These are phyloP conservation scores for Narcine bancroftii DNA, from an alignment of 2,113 vertebrate genomes.

Conservation along the genomic window DNA sequence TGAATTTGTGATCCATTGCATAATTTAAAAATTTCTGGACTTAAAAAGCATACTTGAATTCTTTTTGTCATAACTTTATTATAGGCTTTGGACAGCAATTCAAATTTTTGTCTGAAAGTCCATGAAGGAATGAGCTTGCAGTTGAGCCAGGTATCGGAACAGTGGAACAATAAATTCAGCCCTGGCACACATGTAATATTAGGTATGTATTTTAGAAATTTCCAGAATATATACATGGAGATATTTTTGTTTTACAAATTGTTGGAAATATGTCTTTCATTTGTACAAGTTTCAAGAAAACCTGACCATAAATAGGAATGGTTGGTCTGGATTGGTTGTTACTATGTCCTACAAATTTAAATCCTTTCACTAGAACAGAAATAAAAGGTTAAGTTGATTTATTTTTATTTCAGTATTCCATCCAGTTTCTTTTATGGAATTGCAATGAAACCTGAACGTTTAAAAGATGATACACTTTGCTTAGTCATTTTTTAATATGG, in stretches of 20 bases:
- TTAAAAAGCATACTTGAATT: neutral
- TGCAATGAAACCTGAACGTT: neutral
- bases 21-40: neutral
- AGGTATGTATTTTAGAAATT: conserved; percentile 56
- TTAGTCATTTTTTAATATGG: neutral
- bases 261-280: neutral
- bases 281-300: neutral
- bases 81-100: conserved; percentile 58
- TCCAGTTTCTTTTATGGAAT: neutral
- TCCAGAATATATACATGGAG: neutral
- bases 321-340: neutral
- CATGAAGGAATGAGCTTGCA: conserved; percentile 57
- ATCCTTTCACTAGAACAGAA: neutral
- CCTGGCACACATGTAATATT: conserved; percentile 62
- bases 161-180: conserved; percentile 66
- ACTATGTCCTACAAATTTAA: neutral
- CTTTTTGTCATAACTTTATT: conserved; percentile 27
- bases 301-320: neutral
- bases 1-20: neutral
- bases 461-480: neutral
- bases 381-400: neutral
- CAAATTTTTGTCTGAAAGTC: conserved; percentile 67
- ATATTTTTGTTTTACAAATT: neutral
- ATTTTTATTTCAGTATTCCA: neutral
- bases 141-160: conserved; percentile 55